phyloP scores from a whole-genome alignment of 2,888 invertebrate species.

The Lottia scabra region DNA sequence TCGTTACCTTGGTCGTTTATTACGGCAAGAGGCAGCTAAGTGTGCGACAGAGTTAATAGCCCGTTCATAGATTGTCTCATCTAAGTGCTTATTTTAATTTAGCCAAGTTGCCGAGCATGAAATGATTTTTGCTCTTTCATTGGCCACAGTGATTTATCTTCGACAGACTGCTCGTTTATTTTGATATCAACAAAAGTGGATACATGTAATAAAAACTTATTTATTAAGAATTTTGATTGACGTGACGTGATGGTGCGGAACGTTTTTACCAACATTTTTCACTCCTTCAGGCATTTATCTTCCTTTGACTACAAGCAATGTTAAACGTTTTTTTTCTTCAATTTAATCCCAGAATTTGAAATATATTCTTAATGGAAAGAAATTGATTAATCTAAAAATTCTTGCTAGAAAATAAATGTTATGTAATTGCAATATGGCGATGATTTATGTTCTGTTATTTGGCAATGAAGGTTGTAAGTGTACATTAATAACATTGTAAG shows the following conservation, averaged over 20 bases:
- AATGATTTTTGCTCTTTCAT: conserved; percentile 12
- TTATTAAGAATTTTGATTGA: neutral
- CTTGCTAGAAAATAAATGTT: too few species aligned
- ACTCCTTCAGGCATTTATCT: neutral
- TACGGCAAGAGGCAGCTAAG: neutral
- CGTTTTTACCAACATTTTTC: neutral
- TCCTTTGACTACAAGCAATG: too few species aligned
- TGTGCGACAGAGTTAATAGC: neutral
- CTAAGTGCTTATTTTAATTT: conserved; percentile 11
- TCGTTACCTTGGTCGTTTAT: neutral
- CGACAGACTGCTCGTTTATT: neutral
- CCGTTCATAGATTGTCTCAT: neutral
- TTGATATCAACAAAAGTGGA: neutral
- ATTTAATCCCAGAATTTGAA: too few species aligned
- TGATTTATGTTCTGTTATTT: too few species aligned
- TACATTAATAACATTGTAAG: too few species aligned
- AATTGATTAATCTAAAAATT: too few species aligned
- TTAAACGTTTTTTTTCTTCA: too few species aligned
- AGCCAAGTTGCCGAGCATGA: conserved; percentile 10
- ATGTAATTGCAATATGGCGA: too few species aligned
- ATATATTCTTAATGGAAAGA: too few species aligned
- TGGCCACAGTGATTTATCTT: neutral
- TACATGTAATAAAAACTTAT: conserved; percentile 1
- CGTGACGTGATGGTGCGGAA: neutral
- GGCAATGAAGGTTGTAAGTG: too few species aligned